A percentile compares a stretch with the other conserved stretches of the same genome.
Evolutionary conservation across 2,888 invertebrate species (phyloP).

Genomic region (Sminthurides aquaticus): DNA sequence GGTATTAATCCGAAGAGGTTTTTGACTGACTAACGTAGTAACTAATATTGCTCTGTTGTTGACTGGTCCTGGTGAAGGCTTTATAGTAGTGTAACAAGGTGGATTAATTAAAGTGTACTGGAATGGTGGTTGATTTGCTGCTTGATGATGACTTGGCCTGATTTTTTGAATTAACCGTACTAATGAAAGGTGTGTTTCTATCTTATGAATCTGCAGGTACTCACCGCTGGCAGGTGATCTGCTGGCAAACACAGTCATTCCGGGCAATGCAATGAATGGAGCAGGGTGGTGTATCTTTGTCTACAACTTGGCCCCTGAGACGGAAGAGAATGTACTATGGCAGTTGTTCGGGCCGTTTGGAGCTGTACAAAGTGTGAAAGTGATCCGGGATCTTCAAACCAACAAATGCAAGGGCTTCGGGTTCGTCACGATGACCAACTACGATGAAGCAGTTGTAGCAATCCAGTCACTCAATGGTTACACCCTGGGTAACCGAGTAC

Average conservation of each 20-base stretch:
- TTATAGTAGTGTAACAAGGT: too few species aligned
- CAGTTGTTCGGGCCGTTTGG: slow-evolving; percentile 95
- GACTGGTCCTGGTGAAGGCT: neutral
- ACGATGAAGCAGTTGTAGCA: slow-evolving; percentile 92
- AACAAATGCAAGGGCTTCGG: slow-evolving; percentile 98
- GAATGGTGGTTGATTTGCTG: neutral
- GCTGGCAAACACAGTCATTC: slow-evolving; percentile 68
- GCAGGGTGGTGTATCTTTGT: slow-evolving; percentile 91
- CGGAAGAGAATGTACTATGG: slow-evolving; percentile 85
- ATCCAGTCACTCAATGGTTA: slow-evolving; percentile 95
- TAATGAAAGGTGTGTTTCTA: neutral
- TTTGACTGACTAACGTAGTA: neutral
- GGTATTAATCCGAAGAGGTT: too few species aligned
- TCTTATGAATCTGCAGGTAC: slow-evolving; percentile 53
- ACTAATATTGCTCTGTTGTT: neutral
- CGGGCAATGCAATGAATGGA: slow-evolving; percentile 76
- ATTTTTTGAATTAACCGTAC: neutral
- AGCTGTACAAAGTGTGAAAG: slow-evolving; percentile 94
- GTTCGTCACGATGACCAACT: slow-evolving; percentile 97
- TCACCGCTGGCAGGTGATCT: slow-evolving; percentile 76
- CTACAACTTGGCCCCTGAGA: slow-evolving; percentile 84
- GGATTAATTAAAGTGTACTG: too few species aligned
- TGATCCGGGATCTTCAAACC: slow-evolving; percentile 87
- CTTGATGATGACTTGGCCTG: neutral
- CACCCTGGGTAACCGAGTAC: slow-evolving; percentile 85